Evolutionary conservation across 2,797 vertebrate species (phyloP), one percentile per base, ranked within the genome.

Genomic region (Brachyalestes nurse): DNA sequence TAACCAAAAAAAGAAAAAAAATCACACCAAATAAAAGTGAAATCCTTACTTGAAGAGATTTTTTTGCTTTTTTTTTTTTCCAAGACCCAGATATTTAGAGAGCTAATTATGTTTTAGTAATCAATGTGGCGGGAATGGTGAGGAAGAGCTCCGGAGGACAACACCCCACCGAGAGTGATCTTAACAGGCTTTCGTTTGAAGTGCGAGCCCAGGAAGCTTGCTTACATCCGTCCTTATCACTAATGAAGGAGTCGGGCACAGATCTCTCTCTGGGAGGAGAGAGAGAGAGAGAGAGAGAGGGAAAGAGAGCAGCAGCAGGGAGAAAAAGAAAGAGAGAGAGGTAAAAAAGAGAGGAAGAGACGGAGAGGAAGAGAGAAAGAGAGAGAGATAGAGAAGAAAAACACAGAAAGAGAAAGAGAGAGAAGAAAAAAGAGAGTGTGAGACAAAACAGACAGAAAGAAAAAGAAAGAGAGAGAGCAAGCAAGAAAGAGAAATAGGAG

Each of bases 61-160:
- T 64, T 38, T 14, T 13, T 0, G 42, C n/a, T n/a, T n/a, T n/a
- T n/a, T 66, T 64, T 60, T 75, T 58, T 67, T 38, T 72, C 21
- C 14, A 34, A 34, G n/a, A 71, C 57, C 12, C 53, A 49, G 62
- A 42, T 84, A 84, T 75, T 71, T 74, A 69, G 70, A 23, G 69
- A 76, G 69, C 79, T 86, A 84, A 86, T 83, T 82, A 87, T 83
- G 73, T 79, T 72, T 72, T 49, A 82, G 58, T 65, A 72, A 72
- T 51, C 49, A 57, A 19, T 71, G 51, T 72, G 13, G n/a, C 66
- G 73, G 78, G 66, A 60, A 76, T 67, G 60, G 82, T 77, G 82
- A 83, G 61, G 40, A 86, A 81, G 76, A 47, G 66, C 55, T 19
- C 55, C 38, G 57, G 77, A 80, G 67, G 61, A 80, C 66, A 47